Evolutionary conservation across 2,797 vertebrate genomes (phyloP).

Genomic region (Mus minutoides): DNA sequence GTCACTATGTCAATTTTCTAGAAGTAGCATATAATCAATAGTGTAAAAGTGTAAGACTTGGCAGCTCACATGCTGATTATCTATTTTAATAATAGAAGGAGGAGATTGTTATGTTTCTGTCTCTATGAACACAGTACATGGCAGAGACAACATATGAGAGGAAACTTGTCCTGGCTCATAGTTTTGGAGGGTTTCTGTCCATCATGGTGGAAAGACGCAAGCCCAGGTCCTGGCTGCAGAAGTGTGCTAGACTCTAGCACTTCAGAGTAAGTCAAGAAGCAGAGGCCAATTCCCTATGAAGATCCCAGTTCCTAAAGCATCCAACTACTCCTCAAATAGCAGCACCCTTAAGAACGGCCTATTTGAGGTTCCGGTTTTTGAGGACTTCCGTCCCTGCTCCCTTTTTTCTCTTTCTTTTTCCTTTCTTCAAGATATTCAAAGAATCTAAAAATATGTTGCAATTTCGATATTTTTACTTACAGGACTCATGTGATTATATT

Average conservation of each 20-base stretch:
- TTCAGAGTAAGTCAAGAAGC: background rate
- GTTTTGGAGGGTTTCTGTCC: background rate
- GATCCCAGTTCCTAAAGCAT: background rate
- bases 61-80: background rate
- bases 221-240: background rate
- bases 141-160: no score
- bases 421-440: background rate
- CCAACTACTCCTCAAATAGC: background rate
- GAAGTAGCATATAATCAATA: background rate
- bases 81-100: background rate
- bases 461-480: background rate
- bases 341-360: background rate
- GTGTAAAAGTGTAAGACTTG: background rate
- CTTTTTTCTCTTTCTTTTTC: no score
- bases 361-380: background rate
- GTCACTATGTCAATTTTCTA: background rate
- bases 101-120: background rate
- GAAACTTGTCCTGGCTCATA: background rate
- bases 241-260: background rate
- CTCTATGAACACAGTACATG: background rate
- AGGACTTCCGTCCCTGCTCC: accelerated
- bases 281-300: background rate
- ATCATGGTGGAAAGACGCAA: background rate
- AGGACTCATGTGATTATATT: background rate
- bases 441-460: background rate